These are phyloP conservation scores for Hartigia nigra DNA, from an alignment of 2,888 invertebrate species.

Conservation along the genomic window DNA sequence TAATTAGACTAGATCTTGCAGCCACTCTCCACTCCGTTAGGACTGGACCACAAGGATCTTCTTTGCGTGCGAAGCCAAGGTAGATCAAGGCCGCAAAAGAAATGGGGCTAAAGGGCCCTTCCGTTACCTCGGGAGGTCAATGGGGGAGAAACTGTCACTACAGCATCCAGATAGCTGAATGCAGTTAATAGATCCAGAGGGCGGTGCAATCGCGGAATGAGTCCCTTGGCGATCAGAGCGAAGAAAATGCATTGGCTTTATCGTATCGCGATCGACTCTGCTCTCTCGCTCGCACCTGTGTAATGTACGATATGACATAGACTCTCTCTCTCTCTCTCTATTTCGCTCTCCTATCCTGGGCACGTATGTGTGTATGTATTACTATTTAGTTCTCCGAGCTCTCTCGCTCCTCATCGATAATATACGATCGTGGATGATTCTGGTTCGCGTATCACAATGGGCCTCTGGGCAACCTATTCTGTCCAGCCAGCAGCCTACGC, in stretches of 20 bases:
- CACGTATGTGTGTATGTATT: not conserved
- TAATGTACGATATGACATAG: not conserved
- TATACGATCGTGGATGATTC: constrained; percentile 50
- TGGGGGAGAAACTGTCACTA: not conserved
- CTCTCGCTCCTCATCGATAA: constrained; percentile 31
- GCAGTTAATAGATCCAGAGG: not conserved
- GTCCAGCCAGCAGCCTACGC: constrained; percentile 3
- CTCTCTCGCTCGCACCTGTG: not conserved
- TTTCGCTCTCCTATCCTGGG: constrained; percentile 17
- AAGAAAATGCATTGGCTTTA: constrained; percentile 14
- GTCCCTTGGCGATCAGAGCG: constrained; percentile 14
- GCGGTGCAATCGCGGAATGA: not conserved
- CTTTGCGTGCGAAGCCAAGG: not conserved
- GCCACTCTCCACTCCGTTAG: not conserved
- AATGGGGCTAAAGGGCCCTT: not conserved
- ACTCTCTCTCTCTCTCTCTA: constrained; percentile 38
- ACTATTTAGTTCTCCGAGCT: constrained; percentile 1
- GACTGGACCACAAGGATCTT: not conserved
- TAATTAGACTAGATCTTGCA: constrained; percentile 33
- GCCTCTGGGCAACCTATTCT: constrained; percentile 42
- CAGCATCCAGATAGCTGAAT: not conserved
- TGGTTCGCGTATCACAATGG: constrained; percentile 50
- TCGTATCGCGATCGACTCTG: not conserved
- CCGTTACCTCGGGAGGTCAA: not conserved
- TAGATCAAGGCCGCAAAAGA: not conserved